Percentiles rank a stretch among this genome's conserved stretches.
Conservation (phyloP, 1,140 invertebrate genomes). For the Sycophaga agraensis region DNA sequence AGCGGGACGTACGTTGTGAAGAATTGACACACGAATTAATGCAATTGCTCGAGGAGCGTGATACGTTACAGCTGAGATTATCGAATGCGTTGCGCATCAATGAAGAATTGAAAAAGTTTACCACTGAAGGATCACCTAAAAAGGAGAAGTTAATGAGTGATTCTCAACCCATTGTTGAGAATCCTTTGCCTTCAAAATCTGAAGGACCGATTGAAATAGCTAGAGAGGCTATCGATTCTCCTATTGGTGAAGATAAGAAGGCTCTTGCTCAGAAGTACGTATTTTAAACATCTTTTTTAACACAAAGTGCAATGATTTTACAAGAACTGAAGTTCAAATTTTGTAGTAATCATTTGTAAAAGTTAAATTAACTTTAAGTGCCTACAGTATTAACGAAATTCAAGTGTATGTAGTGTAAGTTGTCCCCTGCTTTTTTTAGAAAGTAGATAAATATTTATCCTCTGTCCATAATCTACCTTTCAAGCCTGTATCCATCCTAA, state of each 20-base stretch:
- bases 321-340: too few species aligned
- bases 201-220: slow-evolving; percentile 50
- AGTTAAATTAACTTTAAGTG: too few species aligned
- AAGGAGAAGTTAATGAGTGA: slow-evolving; percentile 20
- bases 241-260: slow-evolving; percentile 44
- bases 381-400: too few species aligned
- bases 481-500: too few species aligned
- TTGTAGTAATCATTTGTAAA: too few species aligned
- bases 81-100: slow-evolving; percentile 76
- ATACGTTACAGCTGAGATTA: slow-evolving; percentile 77
- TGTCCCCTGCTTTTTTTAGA: too few species aligned
- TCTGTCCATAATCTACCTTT: too few species aligned
- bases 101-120: slow-evolving; percentile 58
- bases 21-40: slow-evolving; percentile 84
- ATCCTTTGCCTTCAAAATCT: slow-evolving; percentile 42
- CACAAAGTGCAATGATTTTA: too few species aligned
- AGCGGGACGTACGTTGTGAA: slow-evolving; percentile 84
- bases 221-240: slow-evolving; percentile 47
- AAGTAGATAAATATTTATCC: too few species aligned
- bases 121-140: slow-evolving; percentile 39
- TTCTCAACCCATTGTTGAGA: slow-evolving; percentile 32
- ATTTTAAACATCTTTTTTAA: too few species aligned
- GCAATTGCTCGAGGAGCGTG: slow-evolving; percentile 80
- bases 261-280: slow-evolving; percentile 53
- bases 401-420: too few species aligned